Percentiles rank a stretch among this genome's conserved stretches.
Evolutionary conservation across 1,140 invertebrate species (phyloP).

Genomic region (Heliconius congener): DNA sequence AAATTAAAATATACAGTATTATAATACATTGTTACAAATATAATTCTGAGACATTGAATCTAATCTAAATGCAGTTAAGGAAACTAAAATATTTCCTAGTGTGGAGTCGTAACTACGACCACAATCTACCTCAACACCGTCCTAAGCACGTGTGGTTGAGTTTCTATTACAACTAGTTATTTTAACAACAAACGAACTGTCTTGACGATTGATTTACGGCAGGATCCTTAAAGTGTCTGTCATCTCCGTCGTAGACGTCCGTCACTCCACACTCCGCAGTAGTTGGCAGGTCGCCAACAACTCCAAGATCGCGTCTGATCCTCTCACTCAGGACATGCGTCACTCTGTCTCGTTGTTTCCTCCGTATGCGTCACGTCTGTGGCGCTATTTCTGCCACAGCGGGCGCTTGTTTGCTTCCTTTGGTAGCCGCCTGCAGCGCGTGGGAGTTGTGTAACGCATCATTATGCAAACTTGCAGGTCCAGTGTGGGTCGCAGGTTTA

Average conservation of each 20-base stretch:
- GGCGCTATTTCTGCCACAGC: slow-evolving; percentile 13
- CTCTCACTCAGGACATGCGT: slow-evolving; percentile 22
- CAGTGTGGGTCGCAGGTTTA: slow-evolving; percentile 2
- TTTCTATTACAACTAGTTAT: not conserved
- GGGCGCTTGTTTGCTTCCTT: slow-evolving; percentile 20
- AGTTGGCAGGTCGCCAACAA: slow-evolving; percentile 8
- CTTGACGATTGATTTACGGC: slow-evolving; percentile 26
- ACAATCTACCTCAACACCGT: not conserved
- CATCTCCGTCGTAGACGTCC: not conserved
- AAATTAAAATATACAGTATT: too few species aligned
- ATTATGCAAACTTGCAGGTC: slow-evolving; percentile 15
- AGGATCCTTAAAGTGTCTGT: not conserved
- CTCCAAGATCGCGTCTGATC: slow-evolving; percentile 11
- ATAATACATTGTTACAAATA: too few species aligned
- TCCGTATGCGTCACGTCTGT: slow-evolving; percentile 7
- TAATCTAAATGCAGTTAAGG: too few species aligned
- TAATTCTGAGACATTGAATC: too few species aligned
- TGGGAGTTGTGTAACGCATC: slow-evolving; percentile 17
- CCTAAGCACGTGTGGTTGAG: not conserved
- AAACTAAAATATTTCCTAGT: too few species aligned
- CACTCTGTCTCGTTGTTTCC: not conserved
- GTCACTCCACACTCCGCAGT: not conserved
- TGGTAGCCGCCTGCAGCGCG: not conserved
- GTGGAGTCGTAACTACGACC: too few species aligned
- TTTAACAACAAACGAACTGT: not conserved